phyloP scores from a whole-genome alignment of 2,113 vertebrate species.

The Percopsis transmontana region DNA sequence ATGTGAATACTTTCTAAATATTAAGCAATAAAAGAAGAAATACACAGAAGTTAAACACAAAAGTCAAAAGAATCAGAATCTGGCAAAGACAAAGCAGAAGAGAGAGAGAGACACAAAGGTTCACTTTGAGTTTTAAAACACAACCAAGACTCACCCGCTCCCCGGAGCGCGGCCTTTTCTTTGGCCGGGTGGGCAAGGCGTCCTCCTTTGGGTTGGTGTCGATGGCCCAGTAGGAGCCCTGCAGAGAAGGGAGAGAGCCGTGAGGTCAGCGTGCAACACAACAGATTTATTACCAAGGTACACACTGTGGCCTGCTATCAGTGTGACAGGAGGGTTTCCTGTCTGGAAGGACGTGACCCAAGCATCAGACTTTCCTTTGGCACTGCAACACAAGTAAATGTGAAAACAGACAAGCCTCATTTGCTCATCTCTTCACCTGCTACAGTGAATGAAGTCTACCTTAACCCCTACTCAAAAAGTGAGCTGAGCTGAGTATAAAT shows the following conservation, averaged over 20 bases:
- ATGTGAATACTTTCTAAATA: too few species aligned
- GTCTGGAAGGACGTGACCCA: neutral
- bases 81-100: too few species aligned
- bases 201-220: constrained; percentile 94
- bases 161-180: constrained; percentile 92
- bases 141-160: constrained; percentile 81
- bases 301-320: neutral
- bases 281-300: constrained; percentile 19
- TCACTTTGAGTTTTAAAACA: too few species aligned
- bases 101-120: too few species aligned
- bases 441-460: constrained; percentile 12
- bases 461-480: constrained; percentile 24
- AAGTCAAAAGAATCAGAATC: too few species aligned
- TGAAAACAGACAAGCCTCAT: neutral
- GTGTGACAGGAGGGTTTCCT: constrained; percentile 8
- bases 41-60: too few species aligned
- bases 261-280: constrained; percentile 34
- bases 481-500: constrained; percentile 26
- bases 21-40: too few species aligned
- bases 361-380: constrained; percentile 11
- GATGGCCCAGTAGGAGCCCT: constrained; percentile 94
- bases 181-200: constrained; percentile 86
- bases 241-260: constrained; percentile 51
- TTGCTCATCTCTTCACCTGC: constrained; percentile 12
- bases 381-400: neutral